Conservation (phyloP, 2,113 vertebrate species). For the Hystrix brachyura region DNA sequence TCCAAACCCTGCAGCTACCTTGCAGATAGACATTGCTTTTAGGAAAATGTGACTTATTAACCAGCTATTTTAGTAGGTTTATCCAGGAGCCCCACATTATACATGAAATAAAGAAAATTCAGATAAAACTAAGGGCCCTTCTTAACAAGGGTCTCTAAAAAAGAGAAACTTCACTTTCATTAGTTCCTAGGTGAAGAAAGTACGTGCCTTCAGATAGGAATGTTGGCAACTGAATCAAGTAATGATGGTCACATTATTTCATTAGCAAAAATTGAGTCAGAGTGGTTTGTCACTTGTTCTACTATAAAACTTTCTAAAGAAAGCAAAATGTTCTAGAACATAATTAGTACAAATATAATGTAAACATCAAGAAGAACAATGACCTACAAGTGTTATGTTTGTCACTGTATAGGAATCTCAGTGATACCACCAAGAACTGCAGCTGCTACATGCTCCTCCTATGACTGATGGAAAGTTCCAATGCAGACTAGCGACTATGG, state of each 20-base stretch:
- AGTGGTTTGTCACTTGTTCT: background rate
- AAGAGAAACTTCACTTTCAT: conserved; percentile 1
- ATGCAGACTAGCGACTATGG: background rate
- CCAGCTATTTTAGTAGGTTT: background rate
- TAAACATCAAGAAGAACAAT: background rate
- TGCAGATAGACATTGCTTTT: background rate
- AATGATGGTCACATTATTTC: background rate
- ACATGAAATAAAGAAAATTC: background rate
- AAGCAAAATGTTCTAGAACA: background rate
- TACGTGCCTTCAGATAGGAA: background rate
- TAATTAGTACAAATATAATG: background rate
- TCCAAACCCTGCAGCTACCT: background rate
- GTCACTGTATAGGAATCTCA: background rate
- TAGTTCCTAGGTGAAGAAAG: background rate
- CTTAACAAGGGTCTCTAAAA: background rate
- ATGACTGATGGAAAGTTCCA: background rate
- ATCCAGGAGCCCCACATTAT: background rate
- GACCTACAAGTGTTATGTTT: background rate
- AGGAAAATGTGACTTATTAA: background rate
- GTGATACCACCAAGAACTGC: background rate
- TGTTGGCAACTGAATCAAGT: background rate
- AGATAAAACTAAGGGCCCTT: background rate
- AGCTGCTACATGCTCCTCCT: background rate
- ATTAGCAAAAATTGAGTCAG: background rate
- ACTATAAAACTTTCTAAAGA: background rate